Base-by-base conservation (phyloP, 2,797 vertebrate genomes). In the Pangasius macronema region DNA sequence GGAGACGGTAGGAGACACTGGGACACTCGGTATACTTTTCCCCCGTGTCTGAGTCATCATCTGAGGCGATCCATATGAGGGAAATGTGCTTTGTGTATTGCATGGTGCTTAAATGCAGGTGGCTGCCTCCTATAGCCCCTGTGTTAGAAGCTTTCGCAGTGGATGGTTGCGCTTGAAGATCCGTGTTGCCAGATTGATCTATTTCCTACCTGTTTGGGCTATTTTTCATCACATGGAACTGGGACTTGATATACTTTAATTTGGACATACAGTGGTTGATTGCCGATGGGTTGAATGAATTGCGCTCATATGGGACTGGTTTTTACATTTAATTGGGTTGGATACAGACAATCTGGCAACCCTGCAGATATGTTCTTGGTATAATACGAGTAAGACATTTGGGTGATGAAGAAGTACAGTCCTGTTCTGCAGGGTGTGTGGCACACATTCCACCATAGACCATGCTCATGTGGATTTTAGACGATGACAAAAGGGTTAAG, bases 401-500 rank as follows among this genome's bases (percentile, higher is more conserved):
- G 67, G 73, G 46, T 61, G 72, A 87, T 33, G 51, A 82, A 36
- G 51, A 82, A 65, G 46, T 67, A 67, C 81, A 79, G 87, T 77
- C 68, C 42, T 75, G 49, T 87, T 85, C 75, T 86, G 73, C 73
- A 70, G 76, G 82, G 85, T 89, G 90, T 82, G 68, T 83, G 76
- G 80, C 80, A 87, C 39, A 90, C 90, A 90, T 91, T 90, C 89
- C 88, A 46, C 85, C 90, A 87, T 88, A 86, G 89, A 89, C 92
- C 90, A 89, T 89, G 89, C 91, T 84, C 86, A 85, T 91, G 87
- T 90, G 92, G 92, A 88, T 92, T 86, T 86, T 90, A 92, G 91
- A 89, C 88, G 92, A 92, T 89, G 88, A 75, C 91, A 92, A 87
- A 90, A 88, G 87, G 92, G 91, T 89, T 87, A 91, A 93, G 91